Conservation (phyloP, 1,140 invertebrate species). For the Tigriopus japonicus region DNA sequence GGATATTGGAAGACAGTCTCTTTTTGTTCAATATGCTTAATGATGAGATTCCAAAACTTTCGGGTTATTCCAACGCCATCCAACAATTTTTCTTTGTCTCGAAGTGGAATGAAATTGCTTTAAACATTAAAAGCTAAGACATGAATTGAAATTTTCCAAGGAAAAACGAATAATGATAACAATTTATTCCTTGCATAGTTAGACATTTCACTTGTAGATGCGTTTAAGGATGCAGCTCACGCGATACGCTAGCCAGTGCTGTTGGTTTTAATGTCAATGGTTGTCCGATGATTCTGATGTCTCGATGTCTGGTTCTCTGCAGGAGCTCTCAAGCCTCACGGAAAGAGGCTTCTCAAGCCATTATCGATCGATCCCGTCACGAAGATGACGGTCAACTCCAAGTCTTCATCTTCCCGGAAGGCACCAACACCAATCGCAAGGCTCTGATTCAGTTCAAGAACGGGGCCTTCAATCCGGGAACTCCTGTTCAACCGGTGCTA, state of each 20-base stretch:
- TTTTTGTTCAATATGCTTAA: too few relatives aligned
- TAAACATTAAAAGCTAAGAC: too few relatives aligned
- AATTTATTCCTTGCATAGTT: too few relatives aligned
- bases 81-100: too few relatives aligned
- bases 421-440: conserved; percentile 81
- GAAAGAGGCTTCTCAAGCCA: neutral
- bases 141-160: too few relatives aligned
- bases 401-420: conserved; percentile 86
- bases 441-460: conserved; percentile 85
- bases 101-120: too few relatives aligned
- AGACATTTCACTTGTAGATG: too few relatives aligned
- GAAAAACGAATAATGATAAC: too few relatives aligned
- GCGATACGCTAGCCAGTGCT: neutral
- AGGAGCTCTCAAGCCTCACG: neutral
- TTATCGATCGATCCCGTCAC: neutral
- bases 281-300: neutral
- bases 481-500: conserved; percentile 81
- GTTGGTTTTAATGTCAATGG: neutral
- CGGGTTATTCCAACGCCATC: too few relatives aligned
- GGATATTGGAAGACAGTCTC: too few relatives aligned
- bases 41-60: too few relatives aligned
- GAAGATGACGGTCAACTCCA: conserved; percentile 1
- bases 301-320: neutral
- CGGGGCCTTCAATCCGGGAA: conserved; percentile 69
- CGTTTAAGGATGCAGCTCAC: neutral